Conservation (phyloP, 2,113 vertebrate genomes). For the Cairina moschata region DNA sequence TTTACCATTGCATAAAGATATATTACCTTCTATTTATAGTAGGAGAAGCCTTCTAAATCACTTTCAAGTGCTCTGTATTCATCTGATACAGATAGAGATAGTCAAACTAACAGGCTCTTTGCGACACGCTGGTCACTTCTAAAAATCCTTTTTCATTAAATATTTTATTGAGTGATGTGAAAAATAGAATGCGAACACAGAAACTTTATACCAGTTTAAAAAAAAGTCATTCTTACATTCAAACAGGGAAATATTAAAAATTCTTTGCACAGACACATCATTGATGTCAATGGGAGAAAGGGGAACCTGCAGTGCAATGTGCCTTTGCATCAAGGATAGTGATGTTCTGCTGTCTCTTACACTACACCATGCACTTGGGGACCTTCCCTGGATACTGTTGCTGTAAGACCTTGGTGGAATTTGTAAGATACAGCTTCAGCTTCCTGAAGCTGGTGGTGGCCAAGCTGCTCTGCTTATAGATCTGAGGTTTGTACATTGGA, state of each 20-base stretch:
- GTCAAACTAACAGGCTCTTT: not conserved
- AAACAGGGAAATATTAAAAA: not conserved
- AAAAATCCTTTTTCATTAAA: not conserved
- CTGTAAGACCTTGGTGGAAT: not conserved
- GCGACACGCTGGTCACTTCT: not conserved
- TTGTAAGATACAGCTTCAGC: not conserved
- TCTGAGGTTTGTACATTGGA: not conserved
- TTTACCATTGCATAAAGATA: not conserved
- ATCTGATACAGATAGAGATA: not conserved
- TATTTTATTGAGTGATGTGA: not conserved
- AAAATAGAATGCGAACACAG: not conserved
- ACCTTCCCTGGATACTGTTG: fast-evolving
- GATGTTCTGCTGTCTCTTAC: not conserved
- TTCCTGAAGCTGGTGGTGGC: not conserved
- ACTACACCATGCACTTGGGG: fast-evolving
- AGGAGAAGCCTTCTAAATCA: not conserved
- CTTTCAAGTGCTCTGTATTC: not conserved
- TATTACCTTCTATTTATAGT: not conserved
- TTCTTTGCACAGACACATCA: not conserved
- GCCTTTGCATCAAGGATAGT: not conserved
- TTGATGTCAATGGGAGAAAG: not conserved
- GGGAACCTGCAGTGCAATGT: not conserved
- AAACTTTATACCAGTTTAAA: not conserved
- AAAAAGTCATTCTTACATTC: not conserved
- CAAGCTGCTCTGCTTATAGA: not conserved